Percentiles rank a stretch among this genome's conserved stretches.
Evolutionary conservation across 2,113 vertebrate species (phyloP).

Genomic region (Picathartes gymnocephalus): DNA sequence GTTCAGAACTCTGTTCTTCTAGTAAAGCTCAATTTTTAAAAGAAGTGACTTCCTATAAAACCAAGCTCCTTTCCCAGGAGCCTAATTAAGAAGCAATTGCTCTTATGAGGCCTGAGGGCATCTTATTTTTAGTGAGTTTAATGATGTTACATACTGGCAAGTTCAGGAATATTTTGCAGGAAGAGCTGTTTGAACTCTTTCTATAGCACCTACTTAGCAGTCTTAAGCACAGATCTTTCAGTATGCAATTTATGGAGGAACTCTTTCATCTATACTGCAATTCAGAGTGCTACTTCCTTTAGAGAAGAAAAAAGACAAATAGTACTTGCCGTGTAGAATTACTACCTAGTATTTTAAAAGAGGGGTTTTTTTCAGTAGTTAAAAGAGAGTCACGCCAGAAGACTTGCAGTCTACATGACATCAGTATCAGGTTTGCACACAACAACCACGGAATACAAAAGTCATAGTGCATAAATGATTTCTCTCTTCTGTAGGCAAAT

Average conservation of each 20-base stretch:
- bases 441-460: neutral
- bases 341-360: neutral
- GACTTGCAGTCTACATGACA: neutral
- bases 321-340: neutral
- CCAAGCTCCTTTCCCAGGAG: conserved; percentile 9
- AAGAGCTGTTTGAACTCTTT: neutral
- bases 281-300: neutral
- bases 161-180: conserved; percentile 22
- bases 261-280: neutral
- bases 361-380: neutral
- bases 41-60: neutral
- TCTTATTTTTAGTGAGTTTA: conserved; percentile 46
- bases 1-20: conserved; percentile 1
- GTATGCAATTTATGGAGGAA: neutral
- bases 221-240: neutral
- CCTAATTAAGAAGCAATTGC: conserved; percentile 58
- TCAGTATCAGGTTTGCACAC: neutral
- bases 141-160: conserved; percentile 19
- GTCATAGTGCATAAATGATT: neutral
- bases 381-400: neutral
- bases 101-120: conserved; percentile 28
- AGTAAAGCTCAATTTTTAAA: conserved; percentile 9
- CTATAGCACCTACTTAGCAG: neutral
- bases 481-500: neutral
- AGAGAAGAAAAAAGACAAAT: neutral